These are phyloP conservation scores for Setophaga coronata DNA, from an alignment of 2,113 vertebrate species.

Conservation along the genomic window DNA sequence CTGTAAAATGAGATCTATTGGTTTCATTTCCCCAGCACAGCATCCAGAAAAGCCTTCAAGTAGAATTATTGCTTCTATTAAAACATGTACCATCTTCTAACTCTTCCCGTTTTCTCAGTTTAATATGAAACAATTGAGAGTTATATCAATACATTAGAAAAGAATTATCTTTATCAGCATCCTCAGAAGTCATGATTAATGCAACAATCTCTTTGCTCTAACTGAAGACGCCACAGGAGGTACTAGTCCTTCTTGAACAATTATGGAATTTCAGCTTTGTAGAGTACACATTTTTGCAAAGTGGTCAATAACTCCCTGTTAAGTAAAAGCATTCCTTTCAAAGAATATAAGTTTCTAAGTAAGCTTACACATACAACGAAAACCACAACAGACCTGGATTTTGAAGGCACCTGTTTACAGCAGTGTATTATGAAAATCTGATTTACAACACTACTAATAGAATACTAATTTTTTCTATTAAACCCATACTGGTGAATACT, in stretches of 20 bases:
- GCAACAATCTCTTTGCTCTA: conserved; percentile 21
- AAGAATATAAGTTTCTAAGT: conserved; percentile 37
- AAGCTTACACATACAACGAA: not conserved
- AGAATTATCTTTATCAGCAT: conserved; percentile 72
- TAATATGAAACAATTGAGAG: conserved; percentile 74
- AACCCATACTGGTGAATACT: not conserved
- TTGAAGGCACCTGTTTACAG: not conserved
- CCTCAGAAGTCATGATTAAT: conserved; percentile 67
- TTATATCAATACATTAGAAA: conserved; percentile 70
- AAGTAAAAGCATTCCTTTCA: conserved; percentile 60
- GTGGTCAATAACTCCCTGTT: conserved; percentile 43
- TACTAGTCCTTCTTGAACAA: conserved; percentile 45
- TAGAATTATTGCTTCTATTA: conserved; percentile 77
- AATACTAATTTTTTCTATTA: not conserved
- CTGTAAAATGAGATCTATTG: conserved; percentile 60
- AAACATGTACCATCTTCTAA: conserved; percentile 68
- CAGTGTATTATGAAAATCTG: not conserved
- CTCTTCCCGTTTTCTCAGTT: conserved; percentile 58
- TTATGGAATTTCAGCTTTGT: conserved; percentile 47
- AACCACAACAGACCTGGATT: not conserved
- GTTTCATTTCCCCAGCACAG: conserved; percentile 73
- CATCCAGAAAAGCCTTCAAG: conserved; percentile 68
- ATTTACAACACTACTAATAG: not conserved
- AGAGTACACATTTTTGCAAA: conserved; percentile 25
- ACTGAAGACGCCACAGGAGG: conserved; percentile 35